A percentile compares a stretch with the other conserved stretches of the same genome.
Evolutionary conservation across 1,140 invertebrate genomes (phyloP).

Genomic region (Lepidurus apus): DNA sequence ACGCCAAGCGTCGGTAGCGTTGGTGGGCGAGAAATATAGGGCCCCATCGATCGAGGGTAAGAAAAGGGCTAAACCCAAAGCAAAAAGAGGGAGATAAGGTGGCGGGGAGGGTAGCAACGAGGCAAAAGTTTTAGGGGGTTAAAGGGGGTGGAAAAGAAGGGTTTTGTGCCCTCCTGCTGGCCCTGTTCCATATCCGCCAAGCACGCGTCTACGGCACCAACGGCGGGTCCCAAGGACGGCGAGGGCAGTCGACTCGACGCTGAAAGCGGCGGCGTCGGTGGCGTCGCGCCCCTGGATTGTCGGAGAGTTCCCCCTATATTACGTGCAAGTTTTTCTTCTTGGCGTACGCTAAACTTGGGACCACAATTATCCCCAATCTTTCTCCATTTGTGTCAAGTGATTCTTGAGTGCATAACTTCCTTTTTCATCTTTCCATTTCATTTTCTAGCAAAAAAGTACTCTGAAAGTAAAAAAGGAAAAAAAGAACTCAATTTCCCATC

Average conservation of each 20-base stretch:
- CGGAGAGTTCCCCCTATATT: background rate
- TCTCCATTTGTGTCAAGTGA: conserved; percentile 18
- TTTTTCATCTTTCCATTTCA: background rate
- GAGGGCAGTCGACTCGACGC: conserved; percentile 9
- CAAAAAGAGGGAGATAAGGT: background rate
- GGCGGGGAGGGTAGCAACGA: background rate
- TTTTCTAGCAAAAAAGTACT: background rate
- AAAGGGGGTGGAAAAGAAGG: background rate
- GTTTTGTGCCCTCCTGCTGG: background rate
- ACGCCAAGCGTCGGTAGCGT: conserved; percentile 20
- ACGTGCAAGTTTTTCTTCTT: background rate
- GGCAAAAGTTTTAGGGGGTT: background rate
- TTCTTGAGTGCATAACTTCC: background rate
- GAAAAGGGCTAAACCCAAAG: background rate
- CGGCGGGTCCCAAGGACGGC: conserved; percentile 6
- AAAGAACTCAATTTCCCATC: background rate
- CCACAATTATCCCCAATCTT: conserved; percentile 4
- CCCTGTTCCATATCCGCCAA: background rate
- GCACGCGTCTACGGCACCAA: conserved; percentile 20
- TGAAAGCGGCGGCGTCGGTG: conserved; percentile 20
- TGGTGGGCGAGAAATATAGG: background rate
- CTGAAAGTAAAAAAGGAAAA: background rate
- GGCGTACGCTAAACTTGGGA: conserved; percentile 6
- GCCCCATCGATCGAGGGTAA: background rate
- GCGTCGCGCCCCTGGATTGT: conserved; percentile 12